phyloP scores from a whole-genome alignment of 2,888 invertebrate genomes.

The Galerucella calmariensis region DNA sequence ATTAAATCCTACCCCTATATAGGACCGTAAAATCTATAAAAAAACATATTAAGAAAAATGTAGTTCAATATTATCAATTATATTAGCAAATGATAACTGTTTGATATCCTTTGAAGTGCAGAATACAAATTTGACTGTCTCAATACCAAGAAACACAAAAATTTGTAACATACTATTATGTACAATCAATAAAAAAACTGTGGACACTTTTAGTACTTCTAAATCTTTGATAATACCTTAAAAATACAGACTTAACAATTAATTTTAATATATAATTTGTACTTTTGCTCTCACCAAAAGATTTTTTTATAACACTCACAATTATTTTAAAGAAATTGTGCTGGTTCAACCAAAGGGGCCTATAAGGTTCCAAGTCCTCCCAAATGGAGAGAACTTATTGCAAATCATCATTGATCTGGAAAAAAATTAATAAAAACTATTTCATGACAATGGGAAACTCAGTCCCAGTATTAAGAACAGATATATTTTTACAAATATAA shows the following conservation, averaged over 20 bases:
- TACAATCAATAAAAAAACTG: conserved; percentile 19
- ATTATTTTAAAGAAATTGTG: conserved; percentile 23
- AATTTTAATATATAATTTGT: conserved; percentile 56
- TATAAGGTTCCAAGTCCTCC: not conserved
- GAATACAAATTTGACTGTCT: too few species aligned
- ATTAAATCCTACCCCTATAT: too few species aligned
- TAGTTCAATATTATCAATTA: too few species aligned
- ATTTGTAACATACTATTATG: conserved; percentile 14
- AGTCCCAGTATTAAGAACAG: not conserved
- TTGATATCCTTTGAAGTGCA: too few species aligned
- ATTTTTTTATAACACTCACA: conserved; percentile 40
- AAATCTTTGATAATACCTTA: conserved; percentile 24
- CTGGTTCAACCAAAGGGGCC: conserved; percentile 1
- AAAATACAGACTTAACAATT: conserved; percentile 23
- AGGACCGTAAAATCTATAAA: too few species aligned
- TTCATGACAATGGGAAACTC: too few species aligned
- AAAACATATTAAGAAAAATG: too few species aligned
- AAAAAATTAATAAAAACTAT: not conserved
- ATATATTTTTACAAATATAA: not conserved
- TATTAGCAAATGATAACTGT: too few species aligned
- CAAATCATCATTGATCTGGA: conserved; percentile 7
- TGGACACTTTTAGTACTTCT: not conserved
- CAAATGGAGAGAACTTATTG: conserved; percentile 1
- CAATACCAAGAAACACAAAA: conserved; percentile 2
- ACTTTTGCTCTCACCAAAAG: conserved; percentile 65